Evolutionary conservation across 2,797 vertebrate species (phyloP).

Genomic region (Acanthurus lineatus): DNA sequence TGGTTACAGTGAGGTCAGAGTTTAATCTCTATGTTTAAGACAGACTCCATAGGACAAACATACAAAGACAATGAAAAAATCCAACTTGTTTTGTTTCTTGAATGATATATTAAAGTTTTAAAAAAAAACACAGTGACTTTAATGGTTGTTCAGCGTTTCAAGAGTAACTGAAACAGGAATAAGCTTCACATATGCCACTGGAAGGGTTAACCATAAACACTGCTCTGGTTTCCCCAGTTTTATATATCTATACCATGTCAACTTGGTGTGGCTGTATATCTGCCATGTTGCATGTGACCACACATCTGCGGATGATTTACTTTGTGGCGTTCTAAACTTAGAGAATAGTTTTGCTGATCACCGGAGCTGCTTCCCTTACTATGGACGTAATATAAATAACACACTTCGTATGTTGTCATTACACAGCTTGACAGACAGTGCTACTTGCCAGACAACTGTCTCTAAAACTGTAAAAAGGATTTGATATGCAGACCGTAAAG

Average conservation of each 20-base stretch:
- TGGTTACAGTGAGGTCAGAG: conserved; percentile 35
- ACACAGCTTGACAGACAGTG: conserved; percentile 1
- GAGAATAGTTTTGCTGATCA: conserved; percentile 43
- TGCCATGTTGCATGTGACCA: conserved; percentile 35
- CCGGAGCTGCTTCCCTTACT: conserved; percentile 36
- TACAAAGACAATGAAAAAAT: conserved; percentile 21
- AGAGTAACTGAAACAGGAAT: conserved; percentile 36
- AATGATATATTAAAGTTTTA: conserved; percentile 21
- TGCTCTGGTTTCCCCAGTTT: conserved; percentile 42
- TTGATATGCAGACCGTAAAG: conserved; percentile 20
- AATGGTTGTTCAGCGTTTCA: conserved; percentile 25
- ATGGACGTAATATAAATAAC: conserved; percentile 52
- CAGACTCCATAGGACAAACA: conserved; percentile 28
- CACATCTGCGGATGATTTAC: conserved; percentile 61
- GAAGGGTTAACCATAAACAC: conserved; percentile 52
- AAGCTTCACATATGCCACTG: conserved; percentile 31
- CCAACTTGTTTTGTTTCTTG: conserved; percentile 24
- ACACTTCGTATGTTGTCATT: conserved; percentile 43
- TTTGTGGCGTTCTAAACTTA: conserved; percentile 54
- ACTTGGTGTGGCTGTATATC: conserved; percentile 39
- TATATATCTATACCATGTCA: conserved; percentile 43
- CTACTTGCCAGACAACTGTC: conserved; percentile 33
- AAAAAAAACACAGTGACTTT: conserved; percentile 20
- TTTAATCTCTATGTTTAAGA: conserved; percentile 54
- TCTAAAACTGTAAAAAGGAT: conserved; percentile 25